These are phyloP conservation scores for Acanthurus leucopareius DNA, from an alignment of 2,797 vertebrate genomes.

Conservation along the genomic window DNA sequence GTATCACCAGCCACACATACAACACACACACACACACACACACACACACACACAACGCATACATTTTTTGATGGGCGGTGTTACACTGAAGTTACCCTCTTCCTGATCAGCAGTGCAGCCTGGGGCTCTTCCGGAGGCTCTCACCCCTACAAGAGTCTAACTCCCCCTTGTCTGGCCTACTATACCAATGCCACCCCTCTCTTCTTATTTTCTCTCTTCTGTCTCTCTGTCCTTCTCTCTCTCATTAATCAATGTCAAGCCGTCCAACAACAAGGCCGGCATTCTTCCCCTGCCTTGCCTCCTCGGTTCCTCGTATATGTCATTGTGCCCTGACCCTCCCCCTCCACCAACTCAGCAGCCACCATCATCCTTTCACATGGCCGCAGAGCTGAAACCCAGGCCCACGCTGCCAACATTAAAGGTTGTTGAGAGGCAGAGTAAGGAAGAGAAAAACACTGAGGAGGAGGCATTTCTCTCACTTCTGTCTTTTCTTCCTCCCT, in stretches of 20 bases:
- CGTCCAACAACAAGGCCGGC: slow-evolving; percentile 94
- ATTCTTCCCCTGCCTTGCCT: slow-evolving; percentile 91
- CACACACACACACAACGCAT: slow-evolving; percentile 31
- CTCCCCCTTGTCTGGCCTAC: slow-evolving; percentile 63
- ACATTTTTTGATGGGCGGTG: slow-evolving; percentile 51
- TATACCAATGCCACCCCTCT: slow-evolving; percentile 77
- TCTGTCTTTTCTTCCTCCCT: slow-evolving; percentile 78
- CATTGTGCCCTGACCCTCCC: slow-evolving; percentile 89
- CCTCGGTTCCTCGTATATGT: slow-evolving; percentile 91
- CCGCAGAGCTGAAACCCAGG: slow-evolving; percentile 82
- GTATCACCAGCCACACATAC: slow-evolving; percentile 30
- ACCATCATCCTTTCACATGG: slow-evolving; percentile 92
- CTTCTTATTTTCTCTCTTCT: slow-evolving; percentile 75
- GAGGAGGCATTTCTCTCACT: slow-evolving; percentile 88
- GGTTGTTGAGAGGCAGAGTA: slow-evolving; percentile 85
- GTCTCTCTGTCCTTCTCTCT: slow-evolving; percentile 82
- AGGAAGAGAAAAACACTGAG: slow-evolving; percentile 81
- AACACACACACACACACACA: slow-evolving; percentile 38
- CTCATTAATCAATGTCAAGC: slow-evolving; percentile 99
- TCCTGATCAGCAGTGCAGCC: slow-evolving; percentile 72
- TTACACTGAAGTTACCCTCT: slow-evolving; percentile 59
- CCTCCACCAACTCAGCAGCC: slow-evolving; percentile 69
- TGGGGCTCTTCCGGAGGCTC: slow-evolving; percentile 77
- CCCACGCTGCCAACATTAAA: slow-evolving; percentile 91
- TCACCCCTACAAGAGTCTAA: slow-evolving; percentile 56